Evolutionary conservation across 2,888 invertebrate genomes (phyloP), one percentile per base, ranked within the genome.

Genomic region (Epinotia bilunana): DNA sequence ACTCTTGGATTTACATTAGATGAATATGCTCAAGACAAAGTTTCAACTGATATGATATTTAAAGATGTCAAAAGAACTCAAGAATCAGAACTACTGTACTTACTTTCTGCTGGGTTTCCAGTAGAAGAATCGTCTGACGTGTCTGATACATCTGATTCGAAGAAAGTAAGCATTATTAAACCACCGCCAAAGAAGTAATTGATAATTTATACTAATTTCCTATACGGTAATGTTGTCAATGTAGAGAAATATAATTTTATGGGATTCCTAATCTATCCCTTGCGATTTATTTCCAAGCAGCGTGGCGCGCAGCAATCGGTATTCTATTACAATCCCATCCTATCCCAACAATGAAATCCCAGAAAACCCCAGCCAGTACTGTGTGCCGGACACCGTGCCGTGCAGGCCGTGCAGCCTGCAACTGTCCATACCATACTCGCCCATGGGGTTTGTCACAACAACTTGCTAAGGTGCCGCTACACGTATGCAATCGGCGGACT

Each of bases 1-100:
- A 91, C 91, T 1, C 77, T 93, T n/a, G 92, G 91, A 9, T 84
- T 93, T 7, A 81, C 81, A 69, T 79, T 83, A 33, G 78, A 82
- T 76, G 84, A 86, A 3, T 46, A 77, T 53, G 61, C 83, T n/a
- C 82, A 85, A 18, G 89, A 88, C 18, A 86, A 78, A 75, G 82
- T 86, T 43, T 76, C 89, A 0, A 83, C 83, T 73, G 86, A 86
- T 43, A 72, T 77, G 16, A 83, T 89, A 2, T 78, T 91, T 6
- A 73, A 82, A 7, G 82, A 79, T 58, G 74, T 93, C 69, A 78
- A 77, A 65, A 79, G 79, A 63, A 80, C 83, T 23, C 93, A 93
- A 84, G 90, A 92, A 81, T 73, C 65, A 0, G 88, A 91, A 80
- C 81, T 92, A 60, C 83, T 80, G 43, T 77, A 80, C 61, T 84